These are phyloP conservation scores for Lepus townsendii DNA, from an alignment of 2,797 vertebrate genomes.

Conservation along the genomic window DNA sequence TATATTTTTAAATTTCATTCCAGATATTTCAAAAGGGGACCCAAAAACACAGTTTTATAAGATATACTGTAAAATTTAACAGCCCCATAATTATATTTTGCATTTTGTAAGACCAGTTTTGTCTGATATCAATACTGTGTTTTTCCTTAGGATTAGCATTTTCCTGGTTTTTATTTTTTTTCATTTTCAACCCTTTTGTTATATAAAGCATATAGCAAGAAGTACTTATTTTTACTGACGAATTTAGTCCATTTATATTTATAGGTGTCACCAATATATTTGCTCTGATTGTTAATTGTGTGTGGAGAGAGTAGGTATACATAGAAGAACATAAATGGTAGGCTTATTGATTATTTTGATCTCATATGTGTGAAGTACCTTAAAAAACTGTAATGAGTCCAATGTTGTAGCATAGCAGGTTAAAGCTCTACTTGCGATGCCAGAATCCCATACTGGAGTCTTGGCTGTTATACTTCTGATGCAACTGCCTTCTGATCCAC, in stretches of 20 bases:
- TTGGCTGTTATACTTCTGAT: no score
- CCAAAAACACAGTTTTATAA: neutral
- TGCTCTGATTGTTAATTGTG: neutral
- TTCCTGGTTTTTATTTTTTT: neutral
- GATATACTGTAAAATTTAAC: constrained; percentile 6
- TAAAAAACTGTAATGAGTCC: neutral
- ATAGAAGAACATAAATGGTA: neutral
- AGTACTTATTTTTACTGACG: neutral
- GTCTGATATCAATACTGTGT: neutral
- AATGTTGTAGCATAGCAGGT: no score
- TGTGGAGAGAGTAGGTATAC: neutral
- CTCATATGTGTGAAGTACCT: neutral
- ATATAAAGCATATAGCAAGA: neutral
- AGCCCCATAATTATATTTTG: neutral
- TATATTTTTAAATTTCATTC: neutral
- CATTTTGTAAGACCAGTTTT: constrained; percentile 6
- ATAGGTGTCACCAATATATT: neutral
- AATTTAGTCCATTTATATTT: neutral
- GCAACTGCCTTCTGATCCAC: no score
- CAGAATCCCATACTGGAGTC: no score
- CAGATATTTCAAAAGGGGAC: neutral
- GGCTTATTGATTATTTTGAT: neutral
- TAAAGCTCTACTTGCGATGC: no score
- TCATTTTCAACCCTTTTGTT: neutral
- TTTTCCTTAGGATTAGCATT: constrained; percentile 17